These are phyloP conservation scores for Chiridota heheva DNA, from an alignment of 35 echinoderm and acorn worm genomes.

Conservation along the genomic window DNA sequence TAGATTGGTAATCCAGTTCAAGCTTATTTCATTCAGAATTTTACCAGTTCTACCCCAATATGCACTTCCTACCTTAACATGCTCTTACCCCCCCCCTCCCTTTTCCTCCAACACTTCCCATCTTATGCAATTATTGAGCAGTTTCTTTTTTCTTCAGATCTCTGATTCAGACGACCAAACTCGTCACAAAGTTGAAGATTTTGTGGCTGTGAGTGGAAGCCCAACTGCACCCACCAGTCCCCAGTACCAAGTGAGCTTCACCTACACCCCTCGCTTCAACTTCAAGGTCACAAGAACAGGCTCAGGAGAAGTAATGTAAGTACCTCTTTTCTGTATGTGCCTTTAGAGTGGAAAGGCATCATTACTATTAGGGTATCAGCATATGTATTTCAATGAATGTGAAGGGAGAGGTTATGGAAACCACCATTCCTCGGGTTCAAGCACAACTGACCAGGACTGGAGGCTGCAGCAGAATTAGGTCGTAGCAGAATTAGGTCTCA, in stretches of 20 bases:
- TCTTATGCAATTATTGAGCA: no score
- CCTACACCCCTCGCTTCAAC: constrained; percentile 55
- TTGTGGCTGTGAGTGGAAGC: constrained; percentile 3
- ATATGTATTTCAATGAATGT: background rate
- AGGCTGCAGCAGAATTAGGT: no score
- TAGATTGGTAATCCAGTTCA: no score
- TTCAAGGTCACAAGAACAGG: constrained; percentile 52
- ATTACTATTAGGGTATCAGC: background rate
- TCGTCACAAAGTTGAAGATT: constrained; percentile 37
- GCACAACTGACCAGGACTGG: no score
- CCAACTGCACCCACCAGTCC: constrained; percentile 37
- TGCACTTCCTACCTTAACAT: no score
- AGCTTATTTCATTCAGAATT: no score
- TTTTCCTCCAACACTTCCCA: background rate
- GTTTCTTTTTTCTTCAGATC: background rate
- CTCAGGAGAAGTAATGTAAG: constrained; percentile 69
- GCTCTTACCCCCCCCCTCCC: background rate
- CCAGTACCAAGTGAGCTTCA: constrained; percentile 48
- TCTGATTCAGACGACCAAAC: constrained; percentile 38
- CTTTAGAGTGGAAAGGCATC: background rate
- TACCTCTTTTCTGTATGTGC: background rate
- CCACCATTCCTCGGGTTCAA: no score
- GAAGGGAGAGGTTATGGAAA: background rate
- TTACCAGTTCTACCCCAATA: no score
- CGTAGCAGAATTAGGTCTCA: no score